Conservation (phyloP, 2,888 invertebrate species). For the Ecliptopera silaceata region DNA sequence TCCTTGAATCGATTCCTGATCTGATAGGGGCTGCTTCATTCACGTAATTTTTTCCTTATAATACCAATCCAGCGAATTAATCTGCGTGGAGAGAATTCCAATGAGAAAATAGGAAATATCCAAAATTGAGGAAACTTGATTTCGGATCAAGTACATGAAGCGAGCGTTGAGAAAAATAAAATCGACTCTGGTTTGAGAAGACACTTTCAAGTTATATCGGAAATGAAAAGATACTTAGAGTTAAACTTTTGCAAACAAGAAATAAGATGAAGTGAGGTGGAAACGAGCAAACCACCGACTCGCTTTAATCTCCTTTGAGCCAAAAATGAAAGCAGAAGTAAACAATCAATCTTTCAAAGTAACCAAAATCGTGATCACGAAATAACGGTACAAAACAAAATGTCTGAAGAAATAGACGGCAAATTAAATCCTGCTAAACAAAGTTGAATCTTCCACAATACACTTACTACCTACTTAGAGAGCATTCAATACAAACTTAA, state of each 20-base stretch:
- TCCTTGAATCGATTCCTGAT: constrained; percentile 37
- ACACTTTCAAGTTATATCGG: neutral
- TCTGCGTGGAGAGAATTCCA: constrained; percentile 9
- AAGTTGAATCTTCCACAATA: constrained; percentile 12
- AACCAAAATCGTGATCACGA: constrained; percentile 5
- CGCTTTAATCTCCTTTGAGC: constrained; percentile 19
- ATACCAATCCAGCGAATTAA: constrained; percentile 15
- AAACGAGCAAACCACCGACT: constrained; percentile 17
- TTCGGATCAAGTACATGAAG: constrained; percentile 5
- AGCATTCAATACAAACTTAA: constrained; percentile 1
- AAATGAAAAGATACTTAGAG: neutral
- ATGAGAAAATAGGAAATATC: constrained; percentile 2
- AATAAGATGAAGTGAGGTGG: constrained; percentile 12
- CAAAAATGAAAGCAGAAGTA: constrained; percentile 8
- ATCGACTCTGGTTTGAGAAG: neutral
- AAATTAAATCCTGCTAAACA: constrained; percentile 3
- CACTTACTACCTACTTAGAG: constrained; percentile 15
- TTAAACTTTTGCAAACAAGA: constrained; percentile 17
- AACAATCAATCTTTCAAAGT: constrained; percentile 19
- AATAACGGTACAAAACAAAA: constrained; percentile 13
- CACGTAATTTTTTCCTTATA: constrained; percentile 25
- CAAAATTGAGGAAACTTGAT: constrained; percentile 3
- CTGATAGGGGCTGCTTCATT: constrained; percentile 32
- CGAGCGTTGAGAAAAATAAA: constrained; percentile 3
- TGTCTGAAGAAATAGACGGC: constrained; percentile 2